A percentile compares a stretch with the other conserved stretches of the same genome.
Conservation (phyloP, 30 jellyfish, hydroid and myxozoan species). For the Turritopsis dohrnii region DNA sequence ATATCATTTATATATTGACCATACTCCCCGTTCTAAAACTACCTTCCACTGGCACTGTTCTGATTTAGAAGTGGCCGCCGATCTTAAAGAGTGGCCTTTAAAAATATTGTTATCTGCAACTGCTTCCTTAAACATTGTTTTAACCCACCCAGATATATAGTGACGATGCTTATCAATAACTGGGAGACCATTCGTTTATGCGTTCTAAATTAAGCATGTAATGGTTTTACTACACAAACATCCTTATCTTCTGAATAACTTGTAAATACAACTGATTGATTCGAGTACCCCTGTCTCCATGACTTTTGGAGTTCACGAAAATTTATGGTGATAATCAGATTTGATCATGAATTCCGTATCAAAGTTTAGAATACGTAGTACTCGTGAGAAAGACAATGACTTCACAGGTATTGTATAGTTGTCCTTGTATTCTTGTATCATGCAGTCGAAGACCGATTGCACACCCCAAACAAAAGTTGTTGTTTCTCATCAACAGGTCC, state of each 20-base stretch:
- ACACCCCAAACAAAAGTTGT: neutral
- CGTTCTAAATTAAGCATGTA: neutral
- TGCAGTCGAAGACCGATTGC: neutral
- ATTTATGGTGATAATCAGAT: neutral
- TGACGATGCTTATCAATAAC: neutral
- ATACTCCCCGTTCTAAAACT: no score
- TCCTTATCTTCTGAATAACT: neutral
- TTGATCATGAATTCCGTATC: constrained; percentile 3
- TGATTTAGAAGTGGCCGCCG: neutral
- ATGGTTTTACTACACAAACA: neutral
- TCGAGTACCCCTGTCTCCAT: neutral
- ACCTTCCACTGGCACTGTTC: no score
- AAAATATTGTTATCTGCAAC: neutral
- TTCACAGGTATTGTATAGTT: neutral
- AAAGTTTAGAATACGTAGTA: neutral
- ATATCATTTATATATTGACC: no score
- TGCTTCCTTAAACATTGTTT: neutral
- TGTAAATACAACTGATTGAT: neutral
- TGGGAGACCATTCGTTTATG: neutral
- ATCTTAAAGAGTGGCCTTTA: neutral
- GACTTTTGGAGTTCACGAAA: constrained; percentile 3
- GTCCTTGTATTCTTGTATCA: neutral
- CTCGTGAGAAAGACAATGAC: neutral
- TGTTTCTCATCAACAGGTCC: neutral
- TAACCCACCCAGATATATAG: neutral